Percentiles rank a stretch among this genome's conserved stretches.
These are phyloP conservation scores for Cantharis rustica DNA, from an alignment of 2,888 invertebrate genomes.

Conservation along the genomic window DNA sequence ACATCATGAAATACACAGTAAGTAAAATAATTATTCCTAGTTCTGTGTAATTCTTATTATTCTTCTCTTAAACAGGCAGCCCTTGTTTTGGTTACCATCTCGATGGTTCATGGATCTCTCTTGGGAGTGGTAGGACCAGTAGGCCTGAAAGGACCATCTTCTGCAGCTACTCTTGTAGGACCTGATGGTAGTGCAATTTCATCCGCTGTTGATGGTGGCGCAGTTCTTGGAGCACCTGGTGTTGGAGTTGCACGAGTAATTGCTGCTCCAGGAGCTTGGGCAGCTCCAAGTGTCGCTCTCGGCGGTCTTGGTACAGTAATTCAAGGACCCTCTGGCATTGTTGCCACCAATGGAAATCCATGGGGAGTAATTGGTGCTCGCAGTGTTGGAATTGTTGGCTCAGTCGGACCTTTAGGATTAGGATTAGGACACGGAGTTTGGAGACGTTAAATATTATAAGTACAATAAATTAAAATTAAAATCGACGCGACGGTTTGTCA, in stretches of 20 bases:
- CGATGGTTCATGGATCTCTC: conserved; percentile 9
- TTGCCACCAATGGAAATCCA: conserved; percentile 6
- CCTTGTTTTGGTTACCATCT: conserved; percentile 12
- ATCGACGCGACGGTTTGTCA: no score
- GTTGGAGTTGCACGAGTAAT: not conserved
- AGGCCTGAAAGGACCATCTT: conserved; percentile 34
- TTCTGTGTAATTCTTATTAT: not conserved
- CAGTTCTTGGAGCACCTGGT: conserved; percentile 30
- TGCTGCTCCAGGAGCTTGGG: conserved; percentile 35
- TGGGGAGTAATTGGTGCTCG: not conserved
- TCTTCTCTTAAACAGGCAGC: not conserved
- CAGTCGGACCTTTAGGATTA: no score
- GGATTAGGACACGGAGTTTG: no score
- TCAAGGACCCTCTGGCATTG: conserved; percentile 19
- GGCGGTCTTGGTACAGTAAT: conserved; percentile 22
- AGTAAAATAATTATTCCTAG: not conserved
- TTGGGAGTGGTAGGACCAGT: conserved; percentile 33
- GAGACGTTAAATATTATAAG: no score
- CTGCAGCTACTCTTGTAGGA: conserved; percentile 32
- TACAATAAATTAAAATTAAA: no score
- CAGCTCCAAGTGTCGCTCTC: conserved; percentile 33
- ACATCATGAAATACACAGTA: conserved; percentile 28
- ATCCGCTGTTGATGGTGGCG: conserved; percentile 50
- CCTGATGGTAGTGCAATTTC: conserved; percentile 53
- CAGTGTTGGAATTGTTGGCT: no score